phyloP scores from a whole-genome alignment of 2,888 invertebrate species.

The Ophraella communa region DNA sequence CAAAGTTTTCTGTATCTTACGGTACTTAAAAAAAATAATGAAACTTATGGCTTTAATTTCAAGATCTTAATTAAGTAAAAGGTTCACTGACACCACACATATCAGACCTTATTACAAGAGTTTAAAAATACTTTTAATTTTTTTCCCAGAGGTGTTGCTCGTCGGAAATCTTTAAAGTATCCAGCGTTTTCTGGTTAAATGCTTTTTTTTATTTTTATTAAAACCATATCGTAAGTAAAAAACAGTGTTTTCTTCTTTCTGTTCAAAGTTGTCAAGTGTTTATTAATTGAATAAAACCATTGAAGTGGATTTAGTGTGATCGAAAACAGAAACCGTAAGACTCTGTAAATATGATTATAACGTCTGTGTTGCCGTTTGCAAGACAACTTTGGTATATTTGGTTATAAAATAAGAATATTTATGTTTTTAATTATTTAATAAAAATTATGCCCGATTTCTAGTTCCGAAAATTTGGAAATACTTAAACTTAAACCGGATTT shows the following conservation, averaged over 20 bases:
- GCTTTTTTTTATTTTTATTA: not conserved
- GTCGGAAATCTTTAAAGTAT: not conserved
- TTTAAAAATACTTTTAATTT: not conserved
- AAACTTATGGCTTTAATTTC: not conserved
- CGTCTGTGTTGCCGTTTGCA: not conserved
- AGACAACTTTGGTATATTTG: not conserved
- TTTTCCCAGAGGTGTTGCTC: not conserved
- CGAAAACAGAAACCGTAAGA: slow-evolving; percentile 29
- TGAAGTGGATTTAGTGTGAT: slow-evolving; percentile 40
- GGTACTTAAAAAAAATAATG: not conserved
- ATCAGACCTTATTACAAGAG: not conserved
- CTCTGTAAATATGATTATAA: not conserved
- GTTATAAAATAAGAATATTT: no score
- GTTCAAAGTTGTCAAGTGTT: slow-evolving; percentile 32
- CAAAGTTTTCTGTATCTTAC: not conserved
- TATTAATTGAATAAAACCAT: slow-evolving; percentile 39
- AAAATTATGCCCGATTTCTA: no score
- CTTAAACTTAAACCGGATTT: no score
- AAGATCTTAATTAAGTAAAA: not conserved
- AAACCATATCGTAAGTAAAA: not conserved
- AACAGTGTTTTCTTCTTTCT: not conserved
- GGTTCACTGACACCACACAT: not conserved
- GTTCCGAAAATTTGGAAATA: no score
- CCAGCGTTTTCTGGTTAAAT: not conserved
- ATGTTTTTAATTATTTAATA: no score